phyloP scores from a whole-genome alignment of 2,113 vertebrate species.

The Spea multiplicata region DNA sequence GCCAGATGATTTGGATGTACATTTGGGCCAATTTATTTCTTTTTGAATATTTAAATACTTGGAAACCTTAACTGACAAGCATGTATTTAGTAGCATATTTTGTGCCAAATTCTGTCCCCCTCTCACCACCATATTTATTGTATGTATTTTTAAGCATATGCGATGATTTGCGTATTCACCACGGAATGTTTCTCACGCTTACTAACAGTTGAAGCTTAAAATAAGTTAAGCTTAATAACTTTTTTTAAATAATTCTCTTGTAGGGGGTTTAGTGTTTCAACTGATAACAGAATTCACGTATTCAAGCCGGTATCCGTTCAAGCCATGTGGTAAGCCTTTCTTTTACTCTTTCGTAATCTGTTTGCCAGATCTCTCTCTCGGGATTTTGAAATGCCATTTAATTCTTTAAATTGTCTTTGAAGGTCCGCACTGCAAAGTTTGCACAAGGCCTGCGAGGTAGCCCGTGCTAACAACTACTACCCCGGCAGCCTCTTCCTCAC shows the following conservation, averaged over 20 bases:
- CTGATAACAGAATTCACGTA: conserved; percentile 91
- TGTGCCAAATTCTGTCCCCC: no score
- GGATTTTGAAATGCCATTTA: not conserved
- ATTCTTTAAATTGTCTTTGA: conserved; percentile 41
- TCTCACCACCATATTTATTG: no score
- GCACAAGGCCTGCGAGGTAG: conserved; percentile 94
- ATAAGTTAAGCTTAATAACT: conserved; percentile 16
- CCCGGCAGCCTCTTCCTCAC: conserved; percentile 95
- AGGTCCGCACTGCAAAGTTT: conserved; percentile 96
- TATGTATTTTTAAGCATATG: no score
- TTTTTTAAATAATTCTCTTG: conserved; percentile 34
- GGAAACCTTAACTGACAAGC: no score
- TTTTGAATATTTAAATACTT: no score
- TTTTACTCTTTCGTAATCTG: not conserved
- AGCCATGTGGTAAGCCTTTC: conserved; percentile 89
- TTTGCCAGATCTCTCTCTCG: no score
- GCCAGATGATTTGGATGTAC: not conserved
- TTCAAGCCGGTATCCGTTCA: conserved; percentile 98
- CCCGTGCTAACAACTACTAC: conserved; percentile 93
- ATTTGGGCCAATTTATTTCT: not conserved
- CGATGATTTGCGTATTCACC: no score
- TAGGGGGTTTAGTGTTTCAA: conserved; percentile 92
- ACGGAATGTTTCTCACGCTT: no score
- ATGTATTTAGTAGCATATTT: no score
- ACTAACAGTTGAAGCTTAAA: no score